Evolutionary conservation across 2,113 vertebrate species (phyloP).

Genomic region (Ibidorhyncha struthersii): DNA sequence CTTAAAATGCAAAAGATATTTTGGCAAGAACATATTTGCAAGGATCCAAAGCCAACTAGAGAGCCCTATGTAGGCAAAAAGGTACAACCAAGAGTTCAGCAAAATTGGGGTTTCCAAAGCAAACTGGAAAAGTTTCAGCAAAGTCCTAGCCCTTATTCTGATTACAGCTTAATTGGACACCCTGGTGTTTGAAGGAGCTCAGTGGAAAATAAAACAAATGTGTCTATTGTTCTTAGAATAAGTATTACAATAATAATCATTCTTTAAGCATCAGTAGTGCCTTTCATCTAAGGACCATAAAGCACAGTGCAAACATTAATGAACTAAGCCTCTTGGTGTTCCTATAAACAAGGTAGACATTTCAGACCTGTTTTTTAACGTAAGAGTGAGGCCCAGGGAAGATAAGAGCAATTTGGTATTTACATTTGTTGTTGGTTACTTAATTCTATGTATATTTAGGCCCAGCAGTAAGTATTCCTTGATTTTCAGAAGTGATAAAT

Average conservation of each 20-base stretch:
- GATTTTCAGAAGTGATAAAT: background rate
- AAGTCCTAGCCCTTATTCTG: background rate
- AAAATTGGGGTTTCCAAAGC: background rate
- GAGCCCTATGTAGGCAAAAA: background rate
- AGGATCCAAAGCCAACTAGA: background rate
- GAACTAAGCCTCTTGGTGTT: background rate
- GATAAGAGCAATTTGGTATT: background rate
- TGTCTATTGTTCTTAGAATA: slow-evolving; percentile 49
- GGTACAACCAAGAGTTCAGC: background rate
- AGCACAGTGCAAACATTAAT: slow-evolving; percentile 24
- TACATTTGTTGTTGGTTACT: background rate
- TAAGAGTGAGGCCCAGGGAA: background rate
- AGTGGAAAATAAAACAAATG: slow-evolving; percentile 50
- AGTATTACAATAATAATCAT: slow-evolving; percentile 47
- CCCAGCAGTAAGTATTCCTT: background rate
- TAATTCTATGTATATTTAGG: background rate
- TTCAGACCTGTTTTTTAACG: background rate
- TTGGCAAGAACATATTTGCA: background rate
- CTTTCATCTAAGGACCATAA: slow-evolving; percentile 61
- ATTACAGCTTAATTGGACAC: slow-evolving; percentile 40
- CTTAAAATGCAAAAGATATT: background rate
- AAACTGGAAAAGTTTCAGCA: slow-evolving; percentile 9
- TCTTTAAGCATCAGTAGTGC: slow-evolving; percentile 55
- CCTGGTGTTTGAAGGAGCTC: slow-evolving; percentile 34
- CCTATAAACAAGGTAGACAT: background rate